Evolutionary conservation across 2,888 invertebrate species (phyloP).

Genomic region (Tenthredo scrophulariae): DNA sequence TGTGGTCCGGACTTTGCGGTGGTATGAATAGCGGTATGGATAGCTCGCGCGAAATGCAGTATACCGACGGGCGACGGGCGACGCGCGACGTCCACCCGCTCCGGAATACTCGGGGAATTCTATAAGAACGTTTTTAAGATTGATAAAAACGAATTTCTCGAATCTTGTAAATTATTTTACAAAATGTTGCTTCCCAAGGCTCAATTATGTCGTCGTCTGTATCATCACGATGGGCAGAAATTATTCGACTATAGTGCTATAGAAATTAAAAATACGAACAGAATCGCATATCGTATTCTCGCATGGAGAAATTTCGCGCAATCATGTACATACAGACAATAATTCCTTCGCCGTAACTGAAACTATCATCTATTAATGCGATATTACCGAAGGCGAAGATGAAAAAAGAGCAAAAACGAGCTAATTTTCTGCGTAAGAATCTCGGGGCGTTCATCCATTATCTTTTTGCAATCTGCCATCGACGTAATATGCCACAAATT

Average conservation of each 20-base stretch:
- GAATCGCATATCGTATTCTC: not conserved
- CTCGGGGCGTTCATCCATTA: conserved; percentile 12
- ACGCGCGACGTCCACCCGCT: conserved; percentile 20
- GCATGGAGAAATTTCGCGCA: not conserved
- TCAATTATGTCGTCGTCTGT: no score
- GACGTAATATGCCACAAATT: conserved; percentile 52
- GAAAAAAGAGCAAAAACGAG: not conserved
- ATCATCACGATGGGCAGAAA: not conserved
- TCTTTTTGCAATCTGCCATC: conserved; percentile 51
- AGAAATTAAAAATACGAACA: not conserved
- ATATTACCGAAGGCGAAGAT: not conserved
- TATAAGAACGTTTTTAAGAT: conserved; percentile 2
- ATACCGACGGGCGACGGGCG: conserved; percentile 36
- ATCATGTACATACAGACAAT: not conserved
- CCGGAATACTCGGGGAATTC: conserved; percentile 7
- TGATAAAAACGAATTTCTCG: not conserved
- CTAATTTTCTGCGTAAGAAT: not conserved
- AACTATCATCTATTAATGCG: not conserved
- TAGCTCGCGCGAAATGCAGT: conserved; percentile 69
- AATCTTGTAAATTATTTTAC: not conserved
- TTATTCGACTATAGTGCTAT: not conserved
- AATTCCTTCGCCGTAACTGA: not conserved
- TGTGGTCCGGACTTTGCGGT: conserved; percentile 53
- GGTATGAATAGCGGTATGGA: conserved; percentile 64
- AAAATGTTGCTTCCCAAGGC: not conserved